Percentiles rank a stretch among this genome's conserved stretches.
Evolutionary conservation across 2,888 invertebrate species (phyloP).

Genomic region (Steinernema carpocapsae): DNA sequence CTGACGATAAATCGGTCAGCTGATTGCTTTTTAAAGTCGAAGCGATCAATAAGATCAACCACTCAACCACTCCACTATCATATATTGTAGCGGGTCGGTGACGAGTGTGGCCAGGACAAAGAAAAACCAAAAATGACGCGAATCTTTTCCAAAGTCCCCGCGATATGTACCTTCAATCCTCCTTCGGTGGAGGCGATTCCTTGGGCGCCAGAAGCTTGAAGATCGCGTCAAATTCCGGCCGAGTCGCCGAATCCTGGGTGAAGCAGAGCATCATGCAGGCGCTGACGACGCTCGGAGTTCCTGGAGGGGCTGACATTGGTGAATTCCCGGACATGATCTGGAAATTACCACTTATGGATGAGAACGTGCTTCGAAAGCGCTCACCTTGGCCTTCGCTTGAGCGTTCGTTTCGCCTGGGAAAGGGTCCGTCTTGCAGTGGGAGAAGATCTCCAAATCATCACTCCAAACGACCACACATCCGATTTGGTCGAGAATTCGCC

Average conservation of each 20-base stretch:
- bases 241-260: slow-evolving; percentile 28
- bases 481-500: slow-evolving; percentile 53
- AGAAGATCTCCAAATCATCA: slow-evolving; percentile 53
- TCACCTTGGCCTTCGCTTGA: slow-evolving; percentile 43
- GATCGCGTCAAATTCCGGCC: slow-evolving; percentile 34
- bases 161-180: too few species aligned
- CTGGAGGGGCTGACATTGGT: slow-evolving; percentile 36
- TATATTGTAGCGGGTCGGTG: too few species aligned
- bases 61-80: too few species aligned
- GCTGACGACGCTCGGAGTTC: slow-evolving; percentile 30
- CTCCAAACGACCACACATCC: slow-evolving; percentile 53
- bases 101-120: too few species aligned
- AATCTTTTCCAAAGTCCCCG: too few species aligned
- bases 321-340: slow-evolving; percentile 35
- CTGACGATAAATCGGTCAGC: too few species aligned
- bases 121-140: too few species aligned
- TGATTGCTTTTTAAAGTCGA: too few species aligned
- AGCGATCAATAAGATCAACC: too few species aligned
- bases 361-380: background rate
- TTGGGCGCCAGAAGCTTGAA: slow-evolving; percentile 35
- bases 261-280: slow-evolving; percentile 36
- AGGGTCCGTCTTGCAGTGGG: slow-evolving; percentile 46
- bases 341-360: background rate
- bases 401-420: slow-evolving; percentile 48
- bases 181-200: slow-evolving; percentile 33